Percentiles rank a stretch among this genome's conserved stretches.
phyloP scores from a whole-genome alignment of 2,113 vertebrate genomes.

The Gasterosteus aculeatus region DNA sequence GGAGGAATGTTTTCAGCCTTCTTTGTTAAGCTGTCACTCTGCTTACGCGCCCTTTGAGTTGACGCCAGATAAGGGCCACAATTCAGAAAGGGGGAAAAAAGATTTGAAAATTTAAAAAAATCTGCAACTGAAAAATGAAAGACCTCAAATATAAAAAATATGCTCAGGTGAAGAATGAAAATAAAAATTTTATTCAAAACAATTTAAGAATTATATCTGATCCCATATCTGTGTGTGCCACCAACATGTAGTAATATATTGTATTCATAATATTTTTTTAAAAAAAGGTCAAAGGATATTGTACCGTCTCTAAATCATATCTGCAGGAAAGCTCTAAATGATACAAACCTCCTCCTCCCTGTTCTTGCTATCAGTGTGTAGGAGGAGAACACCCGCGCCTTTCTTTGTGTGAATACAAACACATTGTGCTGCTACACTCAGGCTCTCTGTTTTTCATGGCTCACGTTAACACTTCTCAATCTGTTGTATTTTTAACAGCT shows the following conservation, averaged over 20 bases:
- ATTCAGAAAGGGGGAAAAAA: too few relatives aligned
- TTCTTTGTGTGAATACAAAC: conserved; percentile 23
- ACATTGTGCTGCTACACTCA: conserved; percentile 5
- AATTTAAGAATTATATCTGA: background rate
- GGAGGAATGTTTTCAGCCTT: too few relatives aligned
- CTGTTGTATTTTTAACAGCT: background rate
- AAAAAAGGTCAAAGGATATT: background rate
- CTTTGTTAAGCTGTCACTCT: too few relatives aligned
- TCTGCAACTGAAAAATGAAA: too few relatives aligned
- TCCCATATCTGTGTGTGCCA: background rate
- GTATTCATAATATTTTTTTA: background rate
- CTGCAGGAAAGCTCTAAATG: background rate
- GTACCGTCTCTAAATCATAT: background rate
- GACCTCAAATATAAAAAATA: too few relatives aligned
- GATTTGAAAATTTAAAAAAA: too few relatives aligned
- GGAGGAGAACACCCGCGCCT: conserved; percentile 38
- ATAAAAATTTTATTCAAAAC: too few relatives aligned
- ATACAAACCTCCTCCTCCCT: background rate
- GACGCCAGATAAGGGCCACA: too few relatives aligned
- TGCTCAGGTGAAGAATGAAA: too few relatives aligned
- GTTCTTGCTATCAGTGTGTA: conserved; percentile 28
- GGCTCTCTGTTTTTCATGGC: background rate
- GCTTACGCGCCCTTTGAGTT: too few relatives aligned
- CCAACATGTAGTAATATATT: background rate
- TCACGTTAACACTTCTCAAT: background rate